Evolutionary conservation across 2,113 vertebrate species (phyloP), one percentile per base, ranked within the genome.

Genomic region (Chrysemys picta): DNA sequence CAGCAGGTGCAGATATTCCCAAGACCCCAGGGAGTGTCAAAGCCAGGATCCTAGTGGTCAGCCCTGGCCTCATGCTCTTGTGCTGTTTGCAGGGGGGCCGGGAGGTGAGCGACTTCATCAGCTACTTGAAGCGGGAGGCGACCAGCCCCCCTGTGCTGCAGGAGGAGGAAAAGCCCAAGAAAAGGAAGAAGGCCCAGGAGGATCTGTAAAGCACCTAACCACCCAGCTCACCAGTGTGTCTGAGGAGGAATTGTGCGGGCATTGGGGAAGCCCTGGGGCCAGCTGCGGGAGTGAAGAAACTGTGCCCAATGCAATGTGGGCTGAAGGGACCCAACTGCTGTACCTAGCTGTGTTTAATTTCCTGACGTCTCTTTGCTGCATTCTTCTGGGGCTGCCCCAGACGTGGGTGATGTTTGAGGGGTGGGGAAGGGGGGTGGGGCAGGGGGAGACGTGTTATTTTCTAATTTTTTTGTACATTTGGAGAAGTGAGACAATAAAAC

Each of bases 71-170:
- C 14, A 95, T 3, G 59, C 49, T 85, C 10, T 10, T 45, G 24
- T 97, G 87, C 56, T 96, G 65, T 94, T 96, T 96, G 24, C 97
- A 99, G 99, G 99, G 99, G 84, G 99, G 99, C 84, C 99, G 99
- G 76, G 99, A 99, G 98, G 98, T 99, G 92, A 99, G 96, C 76
- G 99, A 99, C 98, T 99, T 99, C 97, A 95, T 99, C 94, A 98
- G 98, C 96, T 99, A 99, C 97, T 98, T 99, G 98, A 99, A 99
- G 97, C 98, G 96, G 96, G 99, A 99, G 98, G 99, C 99, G 22
- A 98, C 99, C 95, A 99, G 98, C 82, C 96, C 99, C 6, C 97
- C 99, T 1, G 94, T 99, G 82, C 95, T 99, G 92, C 98, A 98
- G 97, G 99, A 99, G 85, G 99, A 99, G n/a, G 98, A 98, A 10